Evolutionary conservation across 2,113 vertebrate genomes (phyloP).

Genomic region (Lepus timidus): DNA sequence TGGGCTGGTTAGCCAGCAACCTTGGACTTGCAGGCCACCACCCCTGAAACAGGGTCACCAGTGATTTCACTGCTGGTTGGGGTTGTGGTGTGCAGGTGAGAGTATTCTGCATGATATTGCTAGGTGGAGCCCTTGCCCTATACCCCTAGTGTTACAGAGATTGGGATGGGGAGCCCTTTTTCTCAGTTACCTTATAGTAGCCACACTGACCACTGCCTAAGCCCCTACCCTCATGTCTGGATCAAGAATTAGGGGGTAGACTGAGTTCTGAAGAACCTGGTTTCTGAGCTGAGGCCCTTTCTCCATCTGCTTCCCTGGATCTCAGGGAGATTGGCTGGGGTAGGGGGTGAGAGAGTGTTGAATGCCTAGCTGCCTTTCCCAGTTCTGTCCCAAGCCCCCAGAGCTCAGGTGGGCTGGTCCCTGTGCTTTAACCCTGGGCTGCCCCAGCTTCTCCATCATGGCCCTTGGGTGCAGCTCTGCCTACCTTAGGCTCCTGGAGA

Average conservation of each 20-base stretch:
- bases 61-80: neutral
- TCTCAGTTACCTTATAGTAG: neutral
- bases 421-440: neutral
- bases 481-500: neutral
- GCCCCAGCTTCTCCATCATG: neutral
- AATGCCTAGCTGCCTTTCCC: neutral
- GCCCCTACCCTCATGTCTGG: too few relatives aligned
- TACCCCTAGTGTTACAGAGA: neutral
- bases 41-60: neutral
- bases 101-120: neutral
- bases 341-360: neutral
- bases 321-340: neutral
- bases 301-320: neutral
- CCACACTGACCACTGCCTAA: neutral
- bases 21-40: neutral
- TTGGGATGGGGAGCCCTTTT: neutral
- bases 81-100: neutral
- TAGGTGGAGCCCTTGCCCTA: neutral
- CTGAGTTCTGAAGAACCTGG: slow-evolving; percentile 11
- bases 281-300: neutral
- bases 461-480: neutral
- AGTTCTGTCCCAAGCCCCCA: neutral
- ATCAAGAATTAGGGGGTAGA: neutral
- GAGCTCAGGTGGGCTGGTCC: neutral
- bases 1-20: neutral